Base-by-base conservation (phyloP, 2,113 vertebrate genomes). In the Carassius carassius region DNA sequence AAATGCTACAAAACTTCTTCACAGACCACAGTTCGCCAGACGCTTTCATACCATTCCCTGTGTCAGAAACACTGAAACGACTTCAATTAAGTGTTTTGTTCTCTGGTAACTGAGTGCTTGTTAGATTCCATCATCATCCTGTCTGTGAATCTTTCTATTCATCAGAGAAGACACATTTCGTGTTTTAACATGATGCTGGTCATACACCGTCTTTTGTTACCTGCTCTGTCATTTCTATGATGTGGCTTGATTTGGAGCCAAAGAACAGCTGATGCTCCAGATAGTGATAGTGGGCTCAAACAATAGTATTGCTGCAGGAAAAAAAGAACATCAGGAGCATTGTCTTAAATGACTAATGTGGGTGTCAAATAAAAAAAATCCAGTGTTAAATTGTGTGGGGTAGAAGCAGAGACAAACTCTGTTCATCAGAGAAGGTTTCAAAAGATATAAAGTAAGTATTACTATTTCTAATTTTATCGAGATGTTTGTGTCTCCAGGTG, bases 71-170 rank as follows among this genome's bases (percentile, higher is more conserved):
- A 77, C 51, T 72, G 21, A 63, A 80, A 85, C 63, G 74, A 35
- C 81, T 83, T 63, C 76, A 87, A 72, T 82, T 83, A 79, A 21
- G n/a, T 78, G 19, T 87, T 76, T 44, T 65, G 49, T 32, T 77
- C 17, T 11, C 14, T 41, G 62, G 32, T 82, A 65, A 88, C 70
- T 73, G 85, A 87, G 56, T 44, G 29, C 63, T 78, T 85, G 82
- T 83, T 78, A 32, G 56, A 78, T 81, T 83, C 75, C 25, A 78
- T 88, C 83, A 83, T 81, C 84, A 35, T 86, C 73, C 29, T 5
- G 17, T 11, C 69, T 51, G 56, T 65, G 49, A 25, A 32, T 67
- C 25, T n/a, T 75, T 35, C 32, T 74, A 75, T 74, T 37, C 76
- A 47, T 25, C 76, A 74, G 25, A 72, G 62, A 72, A 0, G 11